A percentile compares a stretch with the other conserved stretches of the same genome.
phyloP scores from a whole-genome alignment of 2,797 vertebrate genomes.

The Thamnophis elegans region DNA sequence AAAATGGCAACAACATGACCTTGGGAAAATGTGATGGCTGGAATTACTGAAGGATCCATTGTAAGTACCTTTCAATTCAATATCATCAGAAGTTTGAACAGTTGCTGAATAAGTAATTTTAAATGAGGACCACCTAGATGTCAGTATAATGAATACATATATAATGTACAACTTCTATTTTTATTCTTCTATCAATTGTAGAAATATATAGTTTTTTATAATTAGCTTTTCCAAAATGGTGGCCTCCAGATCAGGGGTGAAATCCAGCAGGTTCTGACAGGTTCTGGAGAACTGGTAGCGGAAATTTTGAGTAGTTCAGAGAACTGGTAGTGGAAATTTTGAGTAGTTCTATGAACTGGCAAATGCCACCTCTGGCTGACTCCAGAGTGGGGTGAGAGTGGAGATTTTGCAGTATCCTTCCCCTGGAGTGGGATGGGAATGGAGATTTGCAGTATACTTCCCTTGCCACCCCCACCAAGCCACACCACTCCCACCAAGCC shows the following conservation, averaged over 20 bases:
- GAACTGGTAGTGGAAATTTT: no score
- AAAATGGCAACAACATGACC: neutral
- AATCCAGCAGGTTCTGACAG: no score
- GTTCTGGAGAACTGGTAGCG: no score
- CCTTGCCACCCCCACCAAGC: no score
- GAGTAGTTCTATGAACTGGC: no score
- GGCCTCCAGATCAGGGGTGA: neutral
- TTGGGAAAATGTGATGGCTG: neutral
- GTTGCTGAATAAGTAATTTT: neutral
- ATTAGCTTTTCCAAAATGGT: neutral
- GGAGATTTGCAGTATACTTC: no score
- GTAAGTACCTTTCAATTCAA: neutral
- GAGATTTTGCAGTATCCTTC: no score
- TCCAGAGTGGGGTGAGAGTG: no score
- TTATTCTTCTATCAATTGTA: neutral
- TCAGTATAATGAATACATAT: neutral
- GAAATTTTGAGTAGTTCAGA: no score
- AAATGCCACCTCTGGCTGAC: no score
- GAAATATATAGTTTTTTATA: neutral
- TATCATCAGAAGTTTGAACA: neutral
- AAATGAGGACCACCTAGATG: neutral
- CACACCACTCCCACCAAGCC: no score
- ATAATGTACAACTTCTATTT: neutral
- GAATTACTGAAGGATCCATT: neutral
- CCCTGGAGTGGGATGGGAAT: no score